Evolutionary conservation across 2,888 invertebrate species (phyloP), one percentile per base, ranked within the genome.

Genomic region (Caenorhabditis angaria): DNA sequence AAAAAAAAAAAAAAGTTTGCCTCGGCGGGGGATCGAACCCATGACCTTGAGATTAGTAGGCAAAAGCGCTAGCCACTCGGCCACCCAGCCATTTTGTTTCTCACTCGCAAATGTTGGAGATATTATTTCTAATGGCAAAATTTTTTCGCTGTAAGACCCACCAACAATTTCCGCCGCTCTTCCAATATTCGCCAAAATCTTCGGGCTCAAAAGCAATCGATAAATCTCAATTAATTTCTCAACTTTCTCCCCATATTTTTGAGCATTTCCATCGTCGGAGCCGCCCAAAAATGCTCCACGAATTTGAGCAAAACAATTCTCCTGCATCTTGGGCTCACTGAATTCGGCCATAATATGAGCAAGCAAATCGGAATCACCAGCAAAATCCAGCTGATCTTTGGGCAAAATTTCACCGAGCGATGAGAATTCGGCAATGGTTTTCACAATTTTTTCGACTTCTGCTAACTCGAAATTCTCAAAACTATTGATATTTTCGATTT

Each of bases 341-440:
- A 65, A 61, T 24, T 65, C 61, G 1, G 28, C 62, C 24, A 73
- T 60, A n/a, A 69, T 60, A 55, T 65, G 27, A 20, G 61, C 62
- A 6, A 65, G 28, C 24, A 73, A 61, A 20, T 64, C 58, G 5
- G 25, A 2, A 22, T 53, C 63, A 5, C 51, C n/a, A 1, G 68
- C 68, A 47, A 62, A 73, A 8, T 54, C 25, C 2, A 63, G 57
- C n/a, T 68, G 65, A 22, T 68, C 68, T 22, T 62, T 60, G 2
- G 32, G 29, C n/a, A 69, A 28, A 53, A 55, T 68, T 29, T 59
- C 50, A 22, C 68, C 73, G 12, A 73, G 48, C 0, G 73, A 68
- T 25, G 68, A 65, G 51, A 73, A 63, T 24, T 65, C 53, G 0
- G 65, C 68, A 22, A 59, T 29, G 0, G 61, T 68, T 25, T 59